Conservation (phyloP, 2,113 vertebrate genomes). For the Silurus meridionalis region DNA sequence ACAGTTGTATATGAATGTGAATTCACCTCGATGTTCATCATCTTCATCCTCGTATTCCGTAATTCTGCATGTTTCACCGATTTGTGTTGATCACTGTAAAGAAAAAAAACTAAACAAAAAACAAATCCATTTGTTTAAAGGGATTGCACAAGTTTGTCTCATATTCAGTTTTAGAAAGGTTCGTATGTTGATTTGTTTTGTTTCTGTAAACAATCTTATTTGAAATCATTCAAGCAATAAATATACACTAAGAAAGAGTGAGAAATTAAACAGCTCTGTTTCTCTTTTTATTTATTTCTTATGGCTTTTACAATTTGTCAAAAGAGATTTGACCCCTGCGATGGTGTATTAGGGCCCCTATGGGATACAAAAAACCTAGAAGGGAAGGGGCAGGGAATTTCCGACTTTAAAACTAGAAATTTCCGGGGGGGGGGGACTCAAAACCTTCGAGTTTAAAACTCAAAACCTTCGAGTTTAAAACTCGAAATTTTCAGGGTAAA, state of each 20-base stretch:
- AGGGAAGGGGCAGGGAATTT: too few species aligned
- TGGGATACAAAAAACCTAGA: too few species aligned
- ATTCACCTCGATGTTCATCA: slow-evolving; percentile 46
- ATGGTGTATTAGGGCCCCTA: too few species aligned
- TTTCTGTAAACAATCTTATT: slow-evolving; percentile 62
- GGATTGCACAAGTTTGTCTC: slow-evolving; percentile 41
- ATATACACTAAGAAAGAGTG: slow-evolving; percentile 76
- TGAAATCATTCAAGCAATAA: slow-evolving; percentile 89
- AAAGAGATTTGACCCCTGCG: too few species aligned
- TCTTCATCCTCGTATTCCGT: neutral
- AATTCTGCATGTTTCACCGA: slow-evolving; percentile 14
- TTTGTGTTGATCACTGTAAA: slow-evolving; percentile 28
- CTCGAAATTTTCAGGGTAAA: too few species aligned
- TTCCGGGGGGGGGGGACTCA: too few species aligned
- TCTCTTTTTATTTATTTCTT: neutral
- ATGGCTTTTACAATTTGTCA: too few species aligned
- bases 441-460: too few species aligned
- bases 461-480: too few species aligned
- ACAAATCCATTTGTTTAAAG: slow-evolving; percentile 36
- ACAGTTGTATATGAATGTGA: slow-evolving; percentile 77
- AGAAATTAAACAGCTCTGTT: neutral
- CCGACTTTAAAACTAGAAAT: too few species aligned
- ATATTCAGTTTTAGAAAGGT: slow-evolving; percentile 49
- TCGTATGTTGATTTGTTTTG: slow-evolving; percentile 65
- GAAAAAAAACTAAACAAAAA: too few species aligned